Conservation (phyloP, 2,888 invertebrate genomes). For the Blastobasis adustella region DNA sequence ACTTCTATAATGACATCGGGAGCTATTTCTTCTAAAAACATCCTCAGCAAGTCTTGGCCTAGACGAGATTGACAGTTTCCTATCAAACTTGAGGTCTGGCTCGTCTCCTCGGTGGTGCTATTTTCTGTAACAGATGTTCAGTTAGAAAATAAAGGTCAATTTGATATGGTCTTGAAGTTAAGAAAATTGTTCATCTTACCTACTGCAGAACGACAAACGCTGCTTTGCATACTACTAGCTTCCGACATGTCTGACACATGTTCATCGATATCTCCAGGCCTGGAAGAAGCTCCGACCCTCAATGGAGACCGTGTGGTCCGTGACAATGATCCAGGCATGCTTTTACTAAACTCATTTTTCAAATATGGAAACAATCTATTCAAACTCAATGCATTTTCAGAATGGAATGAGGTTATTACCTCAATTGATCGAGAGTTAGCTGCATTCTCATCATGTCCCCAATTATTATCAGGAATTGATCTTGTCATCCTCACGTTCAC, state of each 20-base stretch:
- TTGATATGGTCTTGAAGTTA: neutral
- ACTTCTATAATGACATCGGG: slow-evolving; percentile 92
- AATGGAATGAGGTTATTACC: slow-evolving; percentile 73
- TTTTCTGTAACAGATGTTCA: slow-evolving; percentile 32
- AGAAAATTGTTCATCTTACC: slow-evolving; percentile 34
- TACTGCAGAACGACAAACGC: slow-evolving; percentile 72
- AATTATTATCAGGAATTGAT: slow-evolving; percentile 81
- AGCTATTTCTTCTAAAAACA: slow-evolving; percentile 94
- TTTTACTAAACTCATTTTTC: slow-evolving; percentile 60
- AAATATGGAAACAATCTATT: slow-evolving; percentile 78
- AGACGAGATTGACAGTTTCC: slow-evolving; percentile 74
- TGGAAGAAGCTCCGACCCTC: slow-evolving; percentile 32
- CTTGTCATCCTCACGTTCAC: slow-evolving; percentile 77
- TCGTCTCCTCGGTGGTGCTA: slow-evolving; percentile 53
- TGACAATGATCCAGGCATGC: slow-evolving; percentile 58
- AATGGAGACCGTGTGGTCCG: slow-evolving; percentile 42
- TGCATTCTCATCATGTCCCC: slow-evolving; percentile 70
- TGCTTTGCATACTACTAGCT: slow-evolving; percentile 73
- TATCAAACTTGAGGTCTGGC: slow-evolving; percentile 54
- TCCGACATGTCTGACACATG: slow-evolving; percentile 70
- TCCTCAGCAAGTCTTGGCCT: slow-evolving; percentile 90
- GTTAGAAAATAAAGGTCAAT: neutral
- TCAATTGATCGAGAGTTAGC: slow-evolving; percentile 78
- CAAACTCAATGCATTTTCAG: slow-evolving; percentile 72
- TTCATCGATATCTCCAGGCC: slow-evolving; percentile 56